Percentiles rank a stretch among this genome's conserved stretches.
Evolutionary conservation across 2,888 invertebrate genomes (phyloP).

Genomic region (Acleris sparsana): DNA sequence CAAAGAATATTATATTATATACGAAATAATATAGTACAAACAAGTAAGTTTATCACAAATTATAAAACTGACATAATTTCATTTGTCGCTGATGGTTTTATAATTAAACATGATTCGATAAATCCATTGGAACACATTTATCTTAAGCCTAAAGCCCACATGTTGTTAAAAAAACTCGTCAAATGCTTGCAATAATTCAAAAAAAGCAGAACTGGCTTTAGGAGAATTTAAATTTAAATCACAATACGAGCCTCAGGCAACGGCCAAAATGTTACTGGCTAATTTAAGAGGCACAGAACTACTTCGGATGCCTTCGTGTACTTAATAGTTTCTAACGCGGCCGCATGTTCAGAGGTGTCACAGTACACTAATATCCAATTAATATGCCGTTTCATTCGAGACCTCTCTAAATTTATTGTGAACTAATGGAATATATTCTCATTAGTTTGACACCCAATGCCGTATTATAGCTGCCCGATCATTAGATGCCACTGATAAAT

Average conservation of each 20-base stretch:
- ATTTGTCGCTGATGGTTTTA: conserved; percentile 23
- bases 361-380: conserved; percentile 78
- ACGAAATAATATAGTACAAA: no score
- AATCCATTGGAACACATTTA: conserved; percentile 17
- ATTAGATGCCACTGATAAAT: conserved; percentile 76
- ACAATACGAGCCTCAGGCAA: conserved; percentile 49
- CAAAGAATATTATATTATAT: no score
- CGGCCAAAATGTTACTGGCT: conserved; percentile 63
- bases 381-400: conserved; percentile 77
- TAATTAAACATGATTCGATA: conserved; percentile 17
- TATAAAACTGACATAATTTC: conserved; percentile 8
- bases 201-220: conserved; percentile 44
- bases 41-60: background rate
- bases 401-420: conserved; percentile 73
- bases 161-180: background rate
- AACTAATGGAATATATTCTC: conserved; percentile 77
- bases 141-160: conserved; percentile 5
- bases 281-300: conserved; percentile 59
- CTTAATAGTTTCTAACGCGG: conserved; percentile 51
- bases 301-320: conserved; percentile 58
- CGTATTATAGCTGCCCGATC: conserved; percentile 73
- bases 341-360: conserved; percentile 64
- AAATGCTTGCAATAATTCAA: conserved; percentile 17
- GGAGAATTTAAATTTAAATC: conserved; percentile 57
- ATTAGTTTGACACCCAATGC: conserved; percentile 78